Base-by-base conservation (phyloP, 2,113 vertebrate genomes). In the Syngnathoides biaculeatus region DNA sequence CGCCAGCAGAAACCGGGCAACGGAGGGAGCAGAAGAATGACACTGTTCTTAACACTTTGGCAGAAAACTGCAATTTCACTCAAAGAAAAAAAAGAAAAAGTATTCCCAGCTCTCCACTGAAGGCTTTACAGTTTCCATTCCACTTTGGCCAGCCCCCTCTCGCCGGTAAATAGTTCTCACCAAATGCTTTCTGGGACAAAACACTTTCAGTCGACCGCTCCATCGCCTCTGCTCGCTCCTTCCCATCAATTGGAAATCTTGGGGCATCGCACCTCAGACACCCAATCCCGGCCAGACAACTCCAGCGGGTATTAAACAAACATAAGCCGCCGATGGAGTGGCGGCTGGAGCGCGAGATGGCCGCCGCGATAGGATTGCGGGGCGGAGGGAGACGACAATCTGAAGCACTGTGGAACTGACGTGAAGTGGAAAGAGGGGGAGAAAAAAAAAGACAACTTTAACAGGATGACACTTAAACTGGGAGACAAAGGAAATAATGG, bases 301-400 rank as follows among this genome's bases (percentile, higher is more conserved):
- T 86, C 88, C 90, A 81, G 77, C 61, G 86, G 87, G 91, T 90
- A 91, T 91, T 92, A 92, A 92, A 91, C 90, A 90, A 92, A 92
- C 89, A 92, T 89, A 84, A 89, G 79, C 81, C 78, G 83, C 85
- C 87, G 80, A 87, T 89, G 86, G 79, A 87, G 82, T 86, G 79
- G 77, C 77, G 74, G 81, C 79, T 73, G 74, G 75, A 83, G 86
- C 81, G 89, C 68, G 58, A 84, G 89, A 91, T 86, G 84, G 83
- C 66, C 55, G 48, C 68, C 76, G 57, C 67, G 88, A 91, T 91
- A 89, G 81, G 79, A 82, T 57, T 69, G 78, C 73, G 75, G 86
- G 79, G 73, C 76, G 75, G 84, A 82, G 76, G 76, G 75, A 79
- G 82, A 65, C 56, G 60, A 74, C 82, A 89, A 87, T 86, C 81